These are phyloP conservation scores for Anhinga rufa DNA, from an alignment of 2,113 vertebrate genomes.

Conservation along the genomic window DNA sequence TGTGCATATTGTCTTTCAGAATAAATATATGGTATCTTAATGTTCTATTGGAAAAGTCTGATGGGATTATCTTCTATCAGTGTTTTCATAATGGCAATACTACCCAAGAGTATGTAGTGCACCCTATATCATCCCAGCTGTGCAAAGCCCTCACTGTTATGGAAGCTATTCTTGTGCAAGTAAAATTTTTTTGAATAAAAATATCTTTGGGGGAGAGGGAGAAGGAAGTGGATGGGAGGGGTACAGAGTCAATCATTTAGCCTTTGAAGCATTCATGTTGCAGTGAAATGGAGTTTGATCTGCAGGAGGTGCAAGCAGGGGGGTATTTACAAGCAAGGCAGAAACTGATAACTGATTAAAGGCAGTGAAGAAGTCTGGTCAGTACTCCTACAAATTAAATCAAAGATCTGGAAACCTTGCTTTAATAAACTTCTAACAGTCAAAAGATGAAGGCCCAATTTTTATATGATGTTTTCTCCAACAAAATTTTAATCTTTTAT, in stretches of 20 bases:
- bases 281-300: background rate
- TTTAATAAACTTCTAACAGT: background rate
- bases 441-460: background rate
- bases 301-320: background rate
- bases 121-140: background rate
- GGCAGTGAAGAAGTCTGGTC: background rate
- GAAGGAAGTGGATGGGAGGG: background rate
- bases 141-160: background rate
- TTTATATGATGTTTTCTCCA: background rate
- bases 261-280: background rate
- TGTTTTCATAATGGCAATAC: background rate
- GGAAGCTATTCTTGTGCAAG: background rate
- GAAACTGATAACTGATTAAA: background rate
- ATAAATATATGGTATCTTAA: background rate
- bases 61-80: background rate
- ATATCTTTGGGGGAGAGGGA: background rate
- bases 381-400: constrained; percentile 17
- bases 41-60: background rate
- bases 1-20: background rate
- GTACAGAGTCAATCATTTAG: background rate
- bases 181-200: background rate
- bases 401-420: background rate
- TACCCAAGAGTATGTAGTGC: background rate
- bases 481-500: background rate
- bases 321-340: background rate